Conservation (phyloP, 2,888 invertebrate genomes). For the Tortrix viridana region DNA sequence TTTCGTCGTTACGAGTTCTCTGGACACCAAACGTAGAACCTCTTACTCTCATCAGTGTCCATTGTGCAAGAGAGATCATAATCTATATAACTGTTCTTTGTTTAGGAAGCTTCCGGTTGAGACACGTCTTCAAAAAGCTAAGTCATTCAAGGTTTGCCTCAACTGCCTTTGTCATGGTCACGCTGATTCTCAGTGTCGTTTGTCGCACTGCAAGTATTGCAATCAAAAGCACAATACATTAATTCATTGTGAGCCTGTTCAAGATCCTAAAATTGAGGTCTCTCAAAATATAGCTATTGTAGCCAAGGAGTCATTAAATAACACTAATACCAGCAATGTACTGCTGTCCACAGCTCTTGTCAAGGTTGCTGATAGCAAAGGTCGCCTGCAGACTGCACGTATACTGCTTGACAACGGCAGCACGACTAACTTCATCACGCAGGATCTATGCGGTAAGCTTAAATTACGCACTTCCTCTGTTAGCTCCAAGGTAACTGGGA, state of each 20-base stretch:
- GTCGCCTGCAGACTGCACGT: slow-evolving; percentile 30
- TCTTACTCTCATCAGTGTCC: slow-evolving; percentile 28
- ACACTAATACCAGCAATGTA: slow-evolving; percentile 21
- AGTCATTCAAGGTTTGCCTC: slow-evolving; percentile 36
- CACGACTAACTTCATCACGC: slow-evolving; percentile 5
- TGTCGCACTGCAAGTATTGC: slow-evolving; percentile 42
- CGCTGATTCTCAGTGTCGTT: slow-evolving; percentile 27
- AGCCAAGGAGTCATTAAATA: slow-evolving; percentile 1
- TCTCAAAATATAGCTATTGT: slow-evolving; percentile 13
- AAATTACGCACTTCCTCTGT: slow-evolving; percentile 1
- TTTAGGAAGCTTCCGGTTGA: slow-evolving; percentile 36
- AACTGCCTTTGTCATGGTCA: slow-evolving; percentile 38
- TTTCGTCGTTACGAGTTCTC: slow-evolving; percentile 1
- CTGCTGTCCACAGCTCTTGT: slow-evolving; percentile 44
- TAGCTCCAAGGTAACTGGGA: slow-evolving; percentile 4
- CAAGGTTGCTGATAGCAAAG: slow-evolving; percentile 19
- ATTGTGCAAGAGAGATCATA: slow-evolving; percentile 34
- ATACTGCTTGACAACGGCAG: slow-evolving; percentile 4
- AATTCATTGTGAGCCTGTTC: slow-evolving; percentile 34
- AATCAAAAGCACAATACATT: slow-evolving; percentile 39
- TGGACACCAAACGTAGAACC: background rate
- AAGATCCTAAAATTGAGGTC: slow-evolving; percentile 7
- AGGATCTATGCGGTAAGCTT: slow-evolving; percentile 4
- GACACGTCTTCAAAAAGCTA: slow-evolving; percentile 35
- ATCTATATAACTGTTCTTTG: slow-evolving; percentile 37